Base-by-base conservation (phyloP, 2,797 vertebrate species). In the Lycodopsis pacificus region DNA sequence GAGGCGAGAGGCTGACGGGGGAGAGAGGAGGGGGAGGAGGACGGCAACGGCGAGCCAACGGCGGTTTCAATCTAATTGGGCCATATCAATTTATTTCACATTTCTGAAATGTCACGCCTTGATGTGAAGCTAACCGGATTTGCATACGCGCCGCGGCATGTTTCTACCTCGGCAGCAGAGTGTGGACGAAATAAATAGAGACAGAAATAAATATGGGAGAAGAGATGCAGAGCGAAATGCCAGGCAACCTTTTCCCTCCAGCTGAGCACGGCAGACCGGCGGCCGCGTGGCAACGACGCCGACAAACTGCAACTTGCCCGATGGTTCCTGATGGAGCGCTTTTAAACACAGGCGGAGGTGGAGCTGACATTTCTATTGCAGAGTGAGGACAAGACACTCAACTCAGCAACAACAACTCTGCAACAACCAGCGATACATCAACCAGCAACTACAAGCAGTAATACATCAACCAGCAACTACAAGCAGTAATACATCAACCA, bases 81-180 rank as follows among this genome's bases (percentile, higher is more conserved):
- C 83, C 69, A 80, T 86, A 90, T 91, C 86, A 90, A 91, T 93
- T 92, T 90, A 92, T 88, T 90, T 90, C 84, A 76, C 87, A 86
- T 92, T 90, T 90, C 59, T 86, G 80, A 93, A 93, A 93, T 93
- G 89, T 90, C 91, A 92, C 67, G 70, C 77, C 85, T 88, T 53
- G 61, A 85, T 61, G 83, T 69, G 82, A 89, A 88, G 87, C 81
- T 87, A 88, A 89, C 82, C 6, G 36, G 38, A 91, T 88, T 87
- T 84, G 79, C 90, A 90, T 87, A 75, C 34, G 70, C 14, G 30
- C 53, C 58, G 19, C 51, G 0, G 75, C 51, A 2, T 87, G 79
- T 84, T 89, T 85, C 83, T 86, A 79, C 70, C 73, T 83, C 58
- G 0, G 72, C 70, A n/a, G 59, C 71, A 7, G 44, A n/a, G 71